phyloP scores from a whole-genome alignment of 2,797 vertebrate genomes.

The Apodemus agrarius region DNA sequence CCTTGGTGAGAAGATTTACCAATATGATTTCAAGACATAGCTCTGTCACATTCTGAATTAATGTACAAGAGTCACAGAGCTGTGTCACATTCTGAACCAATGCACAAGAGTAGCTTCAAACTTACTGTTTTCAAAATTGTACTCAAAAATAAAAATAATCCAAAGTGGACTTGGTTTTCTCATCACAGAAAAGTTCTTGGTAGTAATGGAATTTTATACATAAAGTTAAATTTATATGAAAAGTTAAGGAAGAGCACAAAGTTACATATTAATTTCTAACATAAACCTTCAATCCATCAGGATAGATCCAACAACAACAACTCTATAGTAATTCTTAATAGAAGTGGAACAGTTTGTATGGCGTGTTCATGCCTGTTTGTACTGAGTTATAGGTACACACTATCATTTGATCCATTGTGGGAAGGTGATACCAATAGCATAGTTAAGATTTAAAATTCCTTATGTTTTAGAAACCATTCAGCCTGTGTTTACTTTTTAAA shows the following conservation, averaged over 20 bases:
- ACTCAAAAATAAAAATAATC: constrained; percentile 58
- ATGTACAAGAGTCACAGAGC: background rate
- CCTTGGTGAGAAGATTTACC: constrained; percentile 1
- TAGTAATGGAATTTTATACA: constrained; percentile 53
- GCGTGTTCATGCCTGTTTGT: background rate
- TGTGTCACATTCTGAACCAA: constrained; percentile 67
- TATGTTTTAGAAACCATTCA: background rate
- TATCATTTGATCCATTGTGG: background rate
- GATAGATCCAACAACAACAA: constrained; percentile 25
- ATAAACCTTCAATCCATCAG: background rate
- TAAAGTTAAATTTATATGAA: constrained; percentile 56
- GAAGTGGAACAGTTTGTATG: background rate
- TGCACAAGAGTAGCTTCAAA: background rate
- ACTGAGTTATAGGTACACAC: background rate
- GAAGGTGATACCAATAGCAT: background rate
- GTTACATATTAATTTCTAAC: constrained; percentile 55
- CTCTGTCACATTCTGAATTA: constrained; percentile 62
- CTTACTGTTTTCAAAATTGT: constrained; percentile 29
- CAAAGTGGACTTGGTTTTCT: constrained; percentile 54
- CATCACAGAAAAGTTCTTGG: constrained; percentile 38
- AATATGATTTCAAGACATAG: background rate
- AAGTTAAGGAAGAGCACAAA: constrained; percentile 11
- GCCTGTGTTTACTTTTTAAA: background rate
- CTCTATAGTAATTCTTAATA: background rate
- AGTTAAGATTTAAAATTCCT: background rate